These are phyloP conservation scores for Leptinotarsa rubiginosa DNA, from an alignment of 2,888 invertebrate species.

Conservation along the genomic window DNA sequence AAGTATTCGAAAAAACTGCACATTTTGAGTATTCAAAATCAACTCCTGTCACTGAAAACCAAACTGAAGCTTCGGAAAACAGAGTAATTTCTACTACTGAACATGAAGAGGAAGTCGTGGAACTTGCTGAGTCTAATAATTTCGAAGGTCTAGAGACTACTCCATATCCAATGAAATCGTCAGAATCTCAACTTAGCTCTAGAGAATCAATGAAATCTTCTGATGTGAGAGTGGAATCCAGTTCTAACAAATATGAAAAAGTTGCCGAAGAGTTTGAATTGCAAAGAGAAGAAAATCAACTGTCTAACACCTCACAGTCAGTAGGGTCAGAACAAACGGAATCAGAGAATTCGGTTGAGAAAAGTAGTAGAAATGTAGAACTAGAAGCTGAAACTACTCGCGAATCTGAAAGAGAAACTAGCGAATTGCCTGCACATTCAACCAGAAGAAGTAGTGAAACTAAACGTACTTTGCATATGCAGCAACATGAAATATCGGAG, in stretches of 20 bases:
- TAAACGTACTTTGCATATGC: too few species aligned
- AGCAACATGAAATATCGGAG: too few species aligned
- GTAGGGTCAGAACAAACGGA: too few species aligned
- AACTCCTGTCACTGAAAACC: not conserved
- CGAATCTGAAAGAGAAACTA: too few species aligned
- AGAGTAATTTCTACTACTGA: not conserved
- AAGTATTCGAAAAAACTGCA: not conserved
- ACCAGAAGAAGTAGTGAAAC: too few species aligned
- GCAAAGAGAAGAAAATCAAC: not conserved
- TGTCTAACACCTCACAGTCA: not conserved
- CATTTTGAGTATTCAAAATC: not conserved
- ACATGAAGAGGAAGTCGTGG: not conserved
- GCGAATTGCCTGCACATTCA: too few species aligned
- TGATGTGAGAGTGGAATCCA: not conserved
- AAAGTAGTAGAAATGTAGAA: too few species aligned
- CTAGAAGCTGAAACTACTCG: too few species aligned
- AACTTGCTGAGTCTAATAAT: not conserved
- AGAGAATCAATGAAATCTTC: not conserved
- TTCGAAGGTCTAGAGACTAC: too few species aligned
- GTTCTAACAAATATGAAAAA: not conserved
- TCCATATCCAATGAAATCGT: not conserved
- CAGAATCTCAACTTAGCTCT: not conserved
- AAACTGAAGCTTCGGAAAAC: not conserved
- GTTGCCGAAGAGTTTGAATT: constrained; percentile 10
- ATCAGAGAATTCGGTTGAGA: too few species aligned